These are phyloP conservation scores for Yasuhikotakia modesta DNA, from an alignment of 2,797 vertebrate genomes.

Conservation along the genomic window DNA sequence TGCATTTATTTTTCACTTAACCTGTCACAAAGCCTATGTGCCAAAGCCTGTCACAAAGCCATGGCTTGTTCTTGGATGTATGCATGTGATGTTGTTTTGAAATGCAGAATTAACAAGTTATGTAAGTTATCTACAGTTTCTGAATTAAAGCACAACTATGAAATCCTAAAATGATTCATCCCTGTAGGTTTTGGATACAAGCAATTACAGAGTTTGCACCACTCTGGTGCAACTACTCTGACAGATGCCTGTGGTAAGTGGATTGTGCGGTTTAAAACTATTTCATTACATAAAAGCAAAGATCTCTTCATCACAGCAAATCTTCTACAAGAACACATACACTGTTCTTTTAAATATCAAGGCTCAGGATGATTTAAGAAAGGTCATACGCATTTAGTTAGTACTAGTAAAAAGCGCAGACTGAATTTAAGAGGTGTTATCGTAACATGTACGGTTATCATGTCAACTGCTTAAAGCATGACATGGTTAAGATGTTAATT, in stretches of 20 bases:
- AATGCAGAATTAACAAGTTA: too few species aligned
- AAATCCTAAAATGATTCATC: not conserved
- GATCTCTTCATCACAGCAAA: too few species aligned
- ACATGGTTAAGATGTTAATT: constrained; percentile 21
- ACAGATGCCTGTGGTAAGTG: not conserved
- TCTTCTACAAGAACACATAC: too few species aligned
- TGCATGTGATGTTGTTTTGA: too few species aligned
- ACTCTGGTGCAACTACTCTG: not conserved
- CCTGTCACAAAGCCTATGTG: too few species aligned
- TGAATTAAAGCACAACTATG: not conserved
- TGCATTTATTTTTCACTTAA: too few species aligned
- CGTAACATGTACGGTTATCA: not conserved
- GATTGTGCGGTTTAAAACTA: not conserved
- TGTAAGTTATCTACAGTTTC: too few species aligned
- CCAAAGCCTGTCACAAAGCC: too few species aligned
- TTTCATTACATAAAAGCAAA: not conserved
- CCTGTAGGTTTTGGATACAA: not conserved
- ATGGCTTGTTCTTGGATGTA: too few species aligned
- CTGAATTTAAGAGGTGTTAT: not conserved
- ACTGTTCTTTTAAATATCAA: not conserved
- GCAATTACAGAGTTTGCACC: not conserved
- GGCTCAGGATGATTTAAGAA: not conserved
- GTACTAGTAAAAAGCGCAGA: not conserved
- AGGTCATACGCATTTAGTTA: not conserved
- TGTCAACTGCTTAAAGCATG: constrained; percentile 24